Conservation (phyloP, 2,113 vertebrate species). For the Serinus canaria region DNA sequence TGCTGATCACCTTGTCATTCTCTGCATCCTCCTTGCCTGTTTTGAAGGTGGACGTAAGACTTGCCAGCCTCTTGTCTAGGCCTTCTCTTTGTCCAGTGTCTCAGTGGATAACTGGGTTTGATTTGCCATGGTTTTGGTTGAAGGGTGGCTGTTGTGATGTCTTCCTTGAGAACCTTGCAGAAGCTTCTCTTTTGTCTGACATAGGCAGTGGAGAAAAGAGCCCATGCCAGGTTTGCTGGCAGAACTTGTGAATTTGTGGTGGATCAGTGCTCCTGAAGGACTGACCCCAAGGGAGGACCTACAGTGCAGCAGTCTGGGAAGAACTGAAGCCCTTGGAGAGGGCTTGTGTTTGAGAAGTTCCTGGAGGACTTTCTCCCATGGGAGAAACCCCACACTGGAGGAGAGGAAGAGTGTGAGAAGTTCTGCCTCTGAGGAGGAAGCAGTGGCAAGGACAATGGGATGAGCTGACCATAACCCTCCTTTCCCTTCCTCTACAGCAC, state of each 20-base stretch:
- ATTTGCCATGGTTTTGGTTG: not conserved
- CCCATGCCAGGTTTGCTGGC: not conserved
- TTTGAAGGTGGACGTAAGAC: not conserved
- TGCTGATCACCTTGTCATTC: not conserved
- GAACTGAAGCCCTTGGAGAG: not conserved
- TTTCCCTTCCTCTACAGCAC: not conserved
- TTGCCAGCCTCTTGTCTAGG: not conserved
- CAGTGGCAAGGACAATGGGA: rapidly evolving
- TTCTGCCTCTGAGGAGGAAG: not conserved
- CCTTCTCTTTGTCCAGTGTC: not conserved
- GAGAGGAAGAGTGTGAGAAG: not conserved
- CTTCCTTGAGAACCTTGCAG: not conserved
- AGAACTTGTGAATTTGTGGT: not conserved
- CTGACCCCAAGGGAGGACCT: not conserved
- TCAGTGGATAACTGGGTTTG: not conserved
- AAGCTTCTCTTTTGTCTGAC: not conserved
- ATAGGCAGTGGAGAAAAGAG: not conserved
- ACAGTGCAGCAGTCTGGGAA: not conserved
- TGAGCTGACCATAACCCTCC: not conserved
- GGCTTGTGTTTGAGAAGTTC: not conserved
- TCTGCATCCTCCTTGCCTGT: not conserved
- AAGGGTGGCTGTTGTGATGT: not conserved
- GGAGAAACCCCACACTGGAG: not conserved
- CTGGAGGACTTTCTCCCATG: not conserved
- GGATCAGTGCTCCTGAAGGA: not conserved